Base-by-base conservation (phyloP, 2,888 invertebrate genomes). In the Drosophila neonasuta region DNA sequence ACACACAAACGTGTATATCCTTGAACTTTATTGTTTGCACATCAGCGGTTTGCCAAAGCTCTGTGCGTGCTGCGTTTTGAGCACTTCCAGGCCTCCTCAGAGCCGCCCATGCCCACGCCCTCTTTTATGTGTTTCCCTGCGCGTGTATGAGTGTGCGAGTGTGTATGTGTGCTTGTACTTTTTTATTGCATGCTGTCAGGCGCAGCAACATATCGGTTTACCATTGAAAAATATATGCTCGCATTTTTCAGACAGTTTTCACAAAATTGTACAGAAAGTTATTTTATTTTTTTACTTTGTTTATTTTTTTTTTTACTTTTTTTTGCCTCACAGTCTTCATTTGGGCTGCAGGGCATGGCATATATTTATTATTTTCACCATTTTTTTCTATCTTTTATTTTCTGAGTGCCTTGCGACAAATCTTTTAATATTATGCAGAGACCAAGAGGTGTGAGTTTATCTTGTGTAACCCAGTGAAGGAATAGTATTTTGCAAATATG, bases 1-100 rank as follows among this genome's bases (percentile, higher is more conserved):
- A 50, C 39, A 30, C n/a, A 30, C n/a, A 49, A 55, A 24, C 48
- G 52, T 46, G 54, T 62, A 58, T 75, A 80, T 82, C 87, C 86
- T 86, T 86, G 86, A 87, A 86, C 86, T 87, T 87, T 86, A 87
- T 87, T 87, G 87, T 86, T 87, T 86, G 79, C 77, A 82, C 86
- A 86, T 84, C 86, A 80, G 87, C 76, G 80, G 82, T 72, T 86
- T 74, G 72, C 66, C 81, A 70, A 72, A 67, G 73, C 78, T 66
- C 64, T 54, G 71, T 73, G 75, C 75, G 69, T 80, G 77, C 77
- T 68, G 77, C 72, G 77, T 74, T 82, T 78, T 73, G 75, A 75
- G 72, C 63, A 65, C 75, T 78, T 73, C 45, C 48, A 60, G 68
- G 72, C 65, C 75, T 56, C 63, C 74, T 42, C 64, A 15, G 58